phyloP scores from a whole-genome alignment of 37 sponge, comb jelly and placozoan species.

The Eunapius fragilis region DNA sequence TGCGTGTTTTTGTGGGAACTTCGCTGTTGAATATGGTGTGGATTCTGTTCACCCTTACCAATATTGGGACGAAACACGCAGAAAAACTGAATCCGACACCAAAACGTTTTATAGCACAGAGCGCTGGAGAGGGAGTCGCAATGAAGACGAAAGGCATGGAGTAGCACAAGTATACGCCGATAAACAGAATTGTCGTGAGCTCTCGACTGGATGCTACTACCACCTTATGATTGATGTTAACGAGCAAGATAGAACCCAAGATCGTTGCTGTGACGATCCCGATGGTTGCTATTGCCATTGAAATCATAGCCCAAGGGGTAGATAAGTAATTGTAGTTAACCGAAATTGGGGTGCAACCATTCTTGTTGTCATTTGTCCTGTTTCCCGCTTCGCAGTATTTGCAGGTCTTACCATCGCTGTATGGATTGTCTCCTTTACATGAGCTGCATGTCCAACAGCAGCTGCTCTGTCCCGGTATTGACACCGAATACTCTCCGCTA shows the following conservation, averaged over 20 bases:
- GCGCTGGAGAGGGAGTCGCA: constrained; percentile 24
- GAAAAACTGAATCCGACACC: constrained; percentile 54
- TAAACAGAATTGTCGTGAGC: constrained; percentile 56
- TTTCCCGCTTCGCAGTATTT: constrained; percentile 26
- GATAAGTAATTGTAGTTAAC: constrained; percentile 27
- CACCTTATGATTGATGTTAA: constrained; percentile 29
- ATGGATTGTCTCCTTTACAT: constrained; percentile 15
- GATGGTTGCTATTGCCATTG: constrained; percentile 20
- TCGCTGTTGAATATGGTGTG: constrained; percentile 60
- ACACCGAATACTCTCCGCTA: constrained; percentile 11
- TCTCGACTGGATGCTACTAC: constrained; percentile 83
- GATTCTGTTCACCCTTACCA: constrained; percentile 69
- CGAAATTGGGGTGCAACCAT: constrained; percentile 8
- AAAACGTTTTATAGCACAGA: constrained; percentile 53
- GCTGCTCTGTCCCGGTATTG: neutral
- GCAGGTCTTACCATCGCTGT: constrained; percentile 19
- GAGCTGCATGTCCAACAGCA: constrained; percentile 56
- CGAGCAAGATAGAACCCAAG: constrained; percentile 31
- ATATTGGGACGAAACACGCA: constrained; percentile 53
- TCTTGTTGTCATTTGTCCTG: constrained; percentile 12
- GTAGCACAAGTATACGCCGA: constrained; percentile 53
- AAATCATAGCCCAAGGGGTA: constrained; percentile 27
- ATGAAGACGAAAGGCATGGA: constrained; percentile 47
- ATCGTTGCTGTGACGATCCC: constrained; percentile 31
- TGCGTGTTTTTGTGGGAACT: constrained; percentile 5